Evolutionary conservation across 2,888 invertebrate genomes (phyloP).

Genomic region (Scaptomyza parva): DNA sequence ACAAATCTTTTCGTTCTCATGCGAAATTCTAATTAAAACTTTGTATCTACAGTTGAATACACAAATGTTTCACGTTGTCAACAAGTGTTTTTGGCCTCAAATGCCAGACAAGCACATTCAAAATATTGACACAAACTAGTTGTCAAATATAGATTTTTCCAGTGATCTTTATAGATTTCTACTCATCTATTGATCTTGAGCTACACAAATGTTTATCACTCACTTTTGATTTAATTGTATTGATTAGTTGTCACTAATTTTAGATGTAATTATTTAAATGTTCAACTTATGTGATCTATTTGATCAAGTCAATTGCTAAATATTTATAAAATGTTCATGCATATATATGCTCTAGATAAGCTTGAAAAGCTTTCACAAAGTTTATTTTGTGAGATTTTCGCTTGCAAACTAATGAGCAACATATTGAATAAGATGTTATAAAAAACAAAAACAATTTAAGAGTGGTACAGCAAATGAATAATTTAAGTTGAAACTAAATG

Average conservation of each 20-base stretch:
- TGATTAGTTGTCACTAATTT: constrained; percentile 24
- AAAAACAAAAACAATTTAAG: background rate
- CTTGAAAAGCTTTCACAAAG: constrained; percentile 5
- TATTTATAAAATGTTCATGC: constrained; percentile 33
- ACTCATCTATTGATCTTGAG: constrained; percentile 1
- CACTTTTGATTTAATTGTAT: constrained; percentile 37
- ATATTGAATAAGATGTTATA: constrained; percentile 14
- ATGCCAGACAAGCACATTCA: background rate
- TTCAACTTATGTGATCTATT: constrained; percentile 9
- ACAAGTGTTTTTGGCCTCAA: constrained; percentile 48
- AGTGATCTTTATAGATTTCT: background rate
- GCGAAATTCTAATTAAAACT: constrained; percentile 32
- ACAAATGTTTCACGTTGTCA: constrained; percentile 46
- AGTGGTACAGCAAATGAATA: background rate
- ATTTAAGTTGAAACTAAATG: background rate
- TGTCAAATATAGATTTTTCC: constrained; percentile 21
- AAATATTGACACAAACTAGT: constrained; percentile 29
- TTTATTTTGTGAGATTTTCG: constrained; percentile 7
- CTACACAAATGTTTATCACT: constrained; percentile 23
- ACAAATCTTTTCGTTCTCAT: constrained; percentile 29
- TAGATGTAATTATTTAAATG: constrained; percentile 8
- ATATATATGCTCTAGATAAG: constrained; percentile 7
- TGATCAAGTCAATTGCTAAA: constrained; percentile 24
- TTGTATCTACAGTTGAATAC: constrained; percentile 7
- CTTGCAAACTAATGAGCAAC: background rate